phyloP scores from a whole-genome alignment of 2,888 invertebrate genomes.

The Endomychus coccineus region DNA sequence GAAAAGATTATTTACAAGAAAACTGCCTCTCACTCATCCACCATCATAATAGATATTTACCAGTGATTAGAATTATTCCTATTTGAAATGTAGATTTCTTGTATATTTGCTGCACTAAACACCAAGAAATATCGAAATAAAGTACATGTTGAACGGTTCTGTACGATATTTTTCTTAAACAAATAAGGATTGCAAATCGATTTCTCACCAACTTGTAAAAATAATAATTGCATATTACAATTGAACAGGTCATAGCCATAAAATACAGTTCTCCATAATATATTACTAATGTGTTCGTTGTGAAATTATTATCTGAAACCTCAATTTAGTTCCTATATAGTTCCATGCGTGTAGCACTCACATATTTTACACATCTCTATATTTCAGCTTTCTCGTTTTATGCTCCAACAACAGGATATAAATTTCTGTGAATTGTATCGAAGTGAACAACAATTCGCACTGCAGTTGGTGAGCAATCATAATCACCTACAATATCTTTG shows the following conservation, averaged over 20 bases:
- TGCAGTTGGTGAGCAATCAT: slow-evolving; percentile 18
- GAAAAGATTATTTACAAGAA: no score
- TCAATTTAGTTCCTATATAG: slow-evolving; percentile 23
- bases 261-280: slow-evolving; percentile 21
- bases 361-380: slow-evolving; percentile 23
- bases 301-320: slow-evolving; percentile 22
- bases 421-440: slow-evolving; percentile 22
- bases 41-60: no score
- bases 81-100: no score
- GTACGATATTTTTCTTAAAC: no score
- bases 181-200: no score
- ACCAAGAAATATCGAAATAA: no score
- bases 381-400: slow-evolving; percentile 22
- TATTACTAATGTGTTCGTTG: slow-evolving; percentile 18
- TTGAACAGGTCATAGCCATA: slow-evolving; percentile 4
- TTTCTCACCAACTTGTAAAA: slow-evolving; percentile 1
- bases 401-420: slow-evolving; percentile 20
- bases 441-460: slow-evolving; percentile 12
- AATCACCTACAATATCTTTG: no score
- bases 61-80: no score
- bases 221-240: slow-evolving; percentile 15
- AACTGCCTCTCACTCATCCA: no score
- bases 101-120: no score
- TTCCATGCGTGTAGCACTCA: slow-evolving; percentile 22
- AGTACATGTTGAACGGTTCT: no score